Evolutionary conservation across 2,113 vertebrate species (phyloP).

Genomic region (Phasianus colchicus): DNA sequence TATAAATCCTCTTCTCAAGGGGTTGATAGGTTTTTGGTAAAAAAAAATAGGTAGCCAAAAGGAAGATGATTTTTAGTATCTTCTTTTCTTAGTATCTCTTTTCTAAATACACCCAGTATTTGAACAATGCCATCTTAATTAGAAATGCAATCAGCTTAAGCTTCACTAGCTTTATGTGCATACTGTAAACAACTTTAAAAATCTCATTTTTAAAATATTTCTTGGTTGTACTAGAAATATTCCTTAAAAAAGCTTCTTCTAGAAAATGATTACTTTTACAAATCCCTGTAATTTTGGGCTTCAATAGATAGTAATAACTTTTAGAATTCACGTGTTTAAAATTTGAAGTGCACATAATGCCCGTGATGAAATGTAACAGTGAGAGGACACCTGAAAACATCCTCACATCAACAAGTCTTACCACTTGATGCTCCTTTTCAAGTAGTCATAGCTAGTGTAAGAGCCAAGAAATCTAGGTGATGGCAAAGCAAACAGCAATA

Average conservation of each 20-base stretch:
- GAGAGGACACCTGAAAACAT: conserved; percentile 74
- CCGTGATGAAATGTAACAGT: conserved; percentile 65
- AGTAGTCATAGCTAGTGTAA: conserved; percentile 84
- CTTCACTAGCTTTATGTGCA: conserved; percentile 79
- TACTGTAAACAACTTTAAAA: neutral
- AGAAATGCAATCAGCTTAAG: conserved; percentile 72
- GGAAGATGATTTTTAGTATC: neutral
- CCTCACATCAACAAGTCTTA: conserved; percentile 81
- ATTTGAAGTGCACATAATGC: conserved; percentile 80
- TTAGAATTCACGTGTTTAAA: neutral
- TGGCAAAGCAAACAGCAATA: conserved; percentile 82
- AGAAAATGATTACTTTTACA: neutral
- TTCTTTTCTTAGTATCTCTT: too few species aligned
- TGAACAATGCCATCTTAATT: conserved; percentile 72
- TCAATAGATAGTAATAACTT: neutral
- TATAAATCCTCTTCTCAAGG: neutral
- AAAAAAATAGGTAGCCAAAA: neutral
- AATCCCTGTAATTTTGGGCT: neutral
- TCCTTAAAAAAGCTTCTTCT: neutral
- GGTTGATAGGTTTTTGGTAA: neutral
- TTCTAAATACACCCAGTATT: conserved; percentile 66
- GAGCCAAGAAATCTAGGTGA: conserved; percentile 85
- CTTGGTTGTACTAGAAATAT: neutral
- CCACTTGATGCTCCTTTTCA: conserved; percentile 85
- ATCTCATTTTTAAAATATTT: neutral